A percentile compares a stretch with the other conserved stretches of the same genome.
Conservation (phyloP, 1,140 invertebrate genomes). For the Trichomalopsis sarcophagae region DNA sequence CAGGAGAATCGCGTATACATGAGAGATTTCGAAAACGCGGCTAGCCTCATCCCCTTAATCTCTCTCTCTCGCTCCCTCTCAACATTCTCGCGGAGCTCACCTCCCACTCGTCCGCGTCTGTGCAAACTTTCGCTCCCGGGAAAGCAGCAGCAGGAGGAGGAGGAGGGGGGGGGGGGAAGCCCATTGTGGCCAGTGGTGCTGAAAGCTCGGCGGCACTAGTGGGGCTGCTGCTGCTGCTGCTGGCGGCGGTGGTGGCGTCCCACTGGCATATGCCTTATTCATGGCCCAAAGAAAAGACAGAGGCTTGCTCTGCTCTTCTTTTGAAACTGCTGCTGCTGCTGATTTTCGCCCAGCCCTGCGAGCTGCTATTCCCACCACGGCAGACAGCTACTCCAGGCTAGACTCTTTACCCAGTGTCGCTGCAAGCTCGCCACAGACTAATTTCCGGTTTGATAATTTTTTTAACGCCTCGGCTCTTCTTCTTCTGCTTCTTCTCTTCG, state of each 20-base stretch:
- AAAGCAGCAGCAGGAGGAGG: neutral
- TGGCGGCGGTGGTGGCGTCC: neutral
- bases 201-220: constrained; percentile 21
- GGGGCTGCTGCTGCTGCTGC: neutral
- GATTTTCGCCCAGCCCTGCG: constrained; percentile 25
- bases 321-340: neutral
- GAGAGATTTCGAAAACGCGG: neutral
- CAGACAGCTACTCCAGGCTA: neutral
- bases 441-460: constrained; percentile 29
- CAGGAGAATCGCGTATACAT: neutral
- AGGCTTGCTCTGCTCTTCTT: constrained; percentile 17
- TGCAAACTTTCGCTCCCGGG: constrained; percentile 22
- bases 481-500: neutral
- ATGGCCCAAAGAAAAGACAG: constrained; percentile 6
- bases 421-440: neutral
- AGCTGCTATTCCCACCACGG: constrained; percentile 23
- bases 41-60: neutral
- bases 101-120: neutral
- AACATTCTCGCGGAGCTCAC: neutral
- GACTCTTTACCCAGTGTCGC: neutral
- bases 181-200: constrained; percentile 8
- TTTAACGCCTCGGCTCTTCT: neutral
- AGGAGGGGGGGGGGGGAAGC: neutral
- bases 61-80: neutral
- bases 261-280: constrained; percentile 36